Base-by-base conservation (phyloP, 2,888 invertebrate species). In the Xanthia icteritia region DNA sequence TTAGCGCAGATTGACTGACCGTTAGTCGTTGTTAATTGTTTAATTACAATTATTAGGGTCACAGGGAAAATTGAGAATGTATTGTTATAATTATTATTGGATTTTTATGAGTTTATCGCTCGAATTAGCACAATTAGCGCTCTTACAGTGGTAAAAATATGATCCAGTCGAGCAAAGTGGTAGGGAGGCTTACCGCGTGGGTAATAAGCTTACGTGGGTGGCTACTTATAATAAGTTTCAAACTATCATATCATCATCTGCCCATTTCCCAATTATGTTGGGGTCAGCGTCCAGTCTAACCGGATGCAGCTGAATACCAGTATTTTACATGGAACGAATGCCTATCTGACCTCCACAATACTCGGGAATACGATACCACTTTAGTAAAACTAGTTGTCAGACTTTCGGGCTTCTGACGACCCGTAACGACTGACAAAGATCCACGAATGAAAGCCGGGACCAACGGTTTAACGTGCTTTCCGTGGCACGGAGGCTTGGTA, bases 11-110 rank as follows among this genome's bases (percentile, higher is more conserved):
- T 85, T 81, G 83, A 85, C 81, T 85, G 87, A 54, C 73, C 79
- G 79, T 88, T 85, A 79, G 85, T 58, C 73, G 61, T 45, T 73
- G 79, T 83, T 87, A 86, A 87, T 87, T 88, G 85, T 86, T 88
- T 88, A 77, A 87, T 86, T 86, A 78, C 77, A 84, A 88, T 86
- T 82, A 79, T 81, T 76, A 75, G 71, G 54, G 82, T 66, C 71
- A 39, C 54, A 20, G 39, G 17, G 60, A 48, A 31, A 42, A 72
- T 63, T 58, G 13, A 23, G 31, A 64, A 68, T 63, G 63, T 81
- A 45, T 82, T 36, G 51, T 69, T 63, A 51, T 77, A 67, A 68
- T 71, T 64, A 71, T 71, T 48, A 54, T 70, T 70, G 20, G 13
- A 0, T 58, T 70, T 77, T 66, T 66, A 79, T 45, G 42, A 42